Percentiles rank a stretch among this genome's conserved stretches.
These are phyloP conservation scores for Vespertilio murinus DNA, from an alignment of 2,797 vertebrate genomes.

Conservation along the genomic window DNA sequence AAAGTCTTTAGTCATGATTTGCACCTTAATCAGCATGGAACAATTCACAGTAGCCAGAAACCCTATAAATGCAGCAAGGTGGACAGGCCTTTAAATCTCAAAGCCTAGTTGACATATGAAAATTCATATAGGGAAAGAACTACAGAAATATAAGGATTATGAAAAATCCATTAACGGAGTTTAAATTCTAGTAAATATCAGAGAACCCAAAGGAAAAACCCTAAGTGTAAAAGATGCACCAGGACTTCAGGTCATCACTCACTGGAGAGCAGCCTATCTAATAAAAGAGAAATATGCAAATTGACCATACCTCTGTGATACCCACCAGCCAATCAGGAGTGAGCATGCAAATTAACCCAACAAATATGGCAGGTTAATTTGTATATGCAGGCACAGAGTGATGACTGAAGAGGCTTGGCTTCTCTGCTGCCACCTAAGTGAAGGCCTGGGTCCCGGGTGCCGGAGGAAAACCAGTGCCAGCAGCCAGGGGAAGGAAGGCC, in stretches of 20 bases:
- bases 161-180: slow-evolving; percentile 27
- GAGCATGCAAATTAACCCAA: too few species aligned
- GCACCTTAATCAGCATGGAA: slow-evolving; percentile 22
- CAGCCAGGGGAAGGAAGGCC: too few species aligned
- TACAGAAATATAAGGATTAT: slow-evolving; percentile 22
- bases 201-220: slow-evolving; percentile 25
- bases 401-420: too few species aligned
- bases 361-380: too few species aligned
- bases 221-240: not conserved
- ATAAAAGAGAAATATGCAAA: too few species aligned
- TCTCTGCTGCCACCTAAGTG: too few species aligned
- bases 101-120: slow-evolving; percentile 17
- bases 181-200: slow-evolving; percentile 45
- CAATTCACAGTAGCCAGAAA: not conserved
- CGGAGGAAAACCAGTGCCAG: too few species aligned
- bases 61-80: slow-evolving; percentile 11
- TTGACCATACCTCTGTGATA: too few species aligned
- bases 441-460: too few species aligned
- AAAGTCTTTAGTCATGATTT: slow-evolving; percentile 12
- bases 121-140: slow-evolving; percentile 33
- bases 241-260: not conserved
- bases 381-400: too few species aligned
- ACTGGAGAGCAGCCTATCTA: not conserved
- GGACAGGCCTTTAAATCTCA: slow-evolving; percentile 22
- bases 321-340: too few species aligned